These are phyloP conservation scores for Zaprionus obscuricornis DNA, from an alignment of 2,888 invertebrate genomes.

Conservation along the genomic window DNA sequence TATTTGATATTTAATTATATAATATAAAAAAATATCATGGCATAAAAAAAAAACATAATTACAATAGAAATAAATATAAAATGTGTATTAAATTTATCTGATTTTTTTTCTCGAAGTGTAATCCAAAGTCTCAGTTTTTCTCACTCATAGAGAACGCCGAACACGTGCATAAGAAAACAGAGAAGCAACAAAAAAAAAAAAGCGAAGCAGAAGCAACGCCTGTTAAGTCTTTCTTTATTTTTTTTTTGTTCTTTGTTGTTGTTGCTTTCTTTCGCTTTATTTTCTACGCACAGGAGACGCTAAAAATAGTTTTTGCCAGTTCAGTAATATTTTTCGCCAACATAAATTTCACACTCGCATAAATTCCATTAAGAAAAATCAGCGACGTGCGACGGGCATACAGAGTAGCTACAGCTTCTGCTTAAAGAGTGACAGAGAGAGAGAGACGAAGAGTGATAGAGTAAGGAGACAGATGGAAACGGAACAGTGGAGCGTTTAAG, in stretches of 20 bases:
- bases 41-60: no score
- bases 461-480: no score
- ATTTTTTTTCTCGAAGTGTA: no score
- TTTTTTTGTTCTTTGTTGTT: conserved; percentile 5
- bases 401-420: conserved; percentile 33
- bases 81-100: no score
- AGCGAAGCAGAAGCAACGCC: no score
- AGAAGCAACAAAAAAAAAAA: no score
- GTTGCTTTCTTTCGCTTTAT: neutral
- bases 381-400: conserved; percentile 75
- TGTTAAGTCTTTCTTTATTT: conserved; percentile 20
- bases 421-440: neutral
- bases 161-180: conserved; percentile 41
- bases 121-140: no score
- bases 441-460: neutral
- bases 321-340: conserved; percentile 57
- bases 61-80: no score
- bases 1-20: no score
- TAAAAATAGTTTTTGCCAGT: conserved; percentile 56
- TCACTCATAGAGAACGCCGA: conserved; percentile 20
- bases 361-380: conserved; percentile 79
- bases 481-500: neutral
- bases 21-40: no score
- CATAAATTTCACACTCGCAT: conserved; percentile 79
- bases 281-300: conserved; percentile 10